These are phyloP conservation scores for Corticium candelabrum DNA, from an alignment of 37 sponge, comb jelly and placozoan species.

Conservation along the genomic window DNA sequence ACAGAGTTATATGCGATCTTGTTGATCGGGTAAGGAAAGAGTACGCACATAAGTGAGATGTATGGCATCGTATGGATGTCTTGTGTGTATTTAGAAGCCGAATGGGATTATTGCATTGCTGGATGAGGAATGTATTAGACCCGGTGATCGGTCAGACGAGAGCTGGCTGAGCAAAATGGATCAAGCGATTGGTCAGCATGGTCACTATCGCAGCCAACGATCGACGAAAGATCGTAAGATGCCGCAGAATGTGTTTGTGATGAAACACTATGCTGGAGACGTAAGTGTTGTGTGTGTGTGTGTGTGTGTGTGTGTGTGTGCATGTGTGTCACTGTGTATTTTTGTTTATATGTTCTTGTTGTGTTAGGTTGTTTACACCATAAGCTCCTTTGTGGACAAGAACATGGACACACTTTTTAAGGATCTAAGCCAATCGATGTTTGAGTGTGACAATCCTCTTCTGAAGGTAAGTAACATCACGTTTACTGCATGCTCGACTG, in stretches of 20 bases:
- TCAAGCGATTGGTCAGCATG: constrained; percentile 35
- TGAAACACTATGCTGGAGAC: constrained; percentile 77
- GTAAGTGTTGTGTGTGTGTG: constrained; percentile 37
- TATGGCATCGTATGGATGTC: no score
- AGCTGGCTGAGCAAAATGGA: constrained; percentile 54
- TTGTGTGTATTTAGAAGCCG: constrained; percentile 9
- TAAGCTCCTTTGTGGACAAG: constrained; percentile 76
- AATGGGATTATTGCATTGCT: constrained; percentile 35
- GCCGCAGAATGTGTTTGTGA: not conserved
- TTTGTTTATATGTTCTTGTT: not conserved
- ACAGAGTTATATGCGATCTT: constrained; percentile 76
- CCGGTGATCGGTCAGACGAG: constrained; percentile 56
- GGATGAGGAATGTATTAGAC: constrained; percentile 77
- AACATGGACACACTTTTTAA: constrained; percentile 69
- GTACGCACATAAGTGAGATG: not conserved
- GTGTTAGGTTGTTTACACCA: constrained; percentile 18
- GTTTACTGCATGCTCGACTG: no score
- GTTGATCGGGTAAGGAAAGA: constrained; percentile 38
- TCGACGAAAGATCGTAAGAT: not conserved
- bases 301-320: constrained; percentile 7
- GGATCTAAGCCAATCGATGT: constrained; percentile 49
- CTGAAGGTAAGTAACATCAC: constrained; percentile 56
- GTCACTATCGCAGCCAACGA: constrained; percentile 33
- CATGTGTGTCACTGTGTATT: not conserved
- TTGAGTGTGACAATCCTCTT: constrained; percentile 34